Evolutionary conservation across 2,797 vertebrate species (phyloP).

Genomic region (Pangasius djambal): DNA sequence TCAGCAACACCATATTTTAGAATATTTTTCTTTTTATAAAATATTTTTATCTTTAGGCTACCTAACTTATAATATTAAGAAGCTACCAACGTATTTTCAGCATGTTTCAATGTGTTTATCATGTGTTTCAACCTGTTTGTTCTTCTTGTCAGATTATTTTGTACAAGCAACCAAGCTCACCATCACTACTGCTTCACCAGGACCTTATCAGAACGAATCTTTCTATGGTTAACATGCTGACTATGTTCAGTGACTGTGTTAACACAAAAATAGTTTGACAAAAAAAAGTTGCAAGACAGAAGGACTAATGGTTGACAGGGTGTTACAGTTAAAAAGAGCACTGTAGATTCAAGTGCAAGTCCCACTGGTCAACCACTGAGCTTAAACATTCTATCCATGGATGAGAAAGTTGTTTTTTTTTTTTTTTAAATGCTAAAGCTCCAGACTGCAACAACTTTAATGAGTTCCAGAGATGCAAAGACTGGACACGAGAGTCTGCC

Average conservation of each 20-base stretch:
- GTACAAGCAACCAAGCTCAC: neutral
- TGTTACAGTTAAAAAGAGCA: neutral
- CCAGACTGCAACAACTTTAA: conserved; percentile 41
- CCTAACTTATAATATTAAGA: neutral
- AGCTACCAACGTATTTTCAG: neutral
- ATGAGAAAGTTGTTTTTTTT: conserved; percentile 18
- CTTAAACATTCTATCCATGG: conserved; percentile 7
- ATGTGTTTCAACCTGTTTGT: neutral
- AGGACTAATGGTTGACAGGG: neutral
- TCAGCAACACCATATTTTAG: neutral
- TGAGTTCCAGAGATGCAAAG: conserved; percentile 50
- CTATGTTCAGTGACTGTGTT: neutral
- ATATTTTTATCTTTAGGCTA: neutral
- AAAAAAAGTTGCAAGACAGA: neutral
- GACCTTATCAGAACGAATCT: neutral
- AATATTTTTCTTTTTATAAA: neutral
- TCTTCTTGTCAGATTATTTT: neutral
- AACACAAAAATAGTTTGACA: conserved; percentile 1
- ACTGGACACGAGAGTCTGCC: conserved; percentile 42
- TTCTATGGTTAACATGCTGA: neutral
- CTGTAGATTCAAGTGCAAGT: neutral
- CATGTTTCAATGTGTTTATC: neutral
- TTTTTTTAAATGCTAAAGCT: neutral
- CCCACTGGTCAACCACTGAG: neutral
- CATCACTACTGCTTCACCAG: neutral